Percentiles rank a stretch among this genome's conserved stretches.
These are phyloP conservation scores for Andrena camellia DNA, from an alignment of 2,888 invertebrate genomes.

Conservation along the genomic window DNA sequence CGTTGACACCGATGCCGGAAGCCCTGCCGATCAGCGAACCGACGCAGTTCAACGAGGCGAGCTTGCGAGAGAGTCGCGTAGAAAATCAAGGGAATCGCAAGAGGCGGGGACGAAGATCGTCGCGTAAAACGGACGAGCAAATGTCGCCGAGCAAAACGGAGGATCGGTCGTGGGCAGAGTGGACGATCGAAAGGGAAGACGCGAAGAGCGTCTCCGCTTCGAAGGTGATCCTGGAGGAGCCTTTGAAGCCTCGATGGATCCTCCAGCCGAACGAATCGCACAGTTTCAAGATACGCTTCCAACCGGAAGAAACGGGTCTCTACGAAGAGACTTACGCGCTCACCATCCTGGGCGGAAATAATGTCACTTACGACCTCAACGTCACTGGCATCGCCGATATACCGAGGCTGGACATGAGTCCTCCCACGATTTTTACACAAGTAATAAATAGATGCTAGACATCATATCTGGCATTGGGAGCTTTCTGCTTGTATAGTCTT, in stretches of 20 bases:
- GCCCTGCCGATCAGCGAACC: constrained; percentile 9
- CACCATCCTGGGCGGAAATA: constrained; percentile 64
- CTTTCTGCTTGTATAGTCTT: no score
- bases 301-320: constrained; percentile 70
- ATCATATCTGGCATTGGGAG: no score
- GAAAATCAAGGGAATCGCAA: neutral
- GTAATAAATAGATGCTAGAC: constrained; percentile 24
- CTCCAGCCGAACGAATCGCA: constrained; percentile 73
- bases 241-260: constrained; percentile 71
- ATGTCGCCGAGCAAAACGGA: constrained; percentile 25
- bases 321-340: constrained; percentile 71
- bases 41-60: neutral
- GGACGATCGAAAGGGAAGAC: constrained; percentile 26
- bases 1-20: constrained; percentile 32
- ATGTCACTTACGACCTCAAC: constrained; percentile 66
- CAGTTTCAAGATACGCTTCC: constrained; percentile 73
- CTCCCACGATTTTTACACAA: constrained; percentile 72
- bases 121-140: neutral
- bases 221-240: constrained; percentile 54
- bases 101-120: neutral
- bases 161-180: constrained; percentile 31
- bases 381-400: constrained; percentile 73
- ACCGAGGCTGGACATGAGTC: constrained; percentile 75
- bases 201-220: neutral
- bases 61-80: constrained; percentile 17